phyloP scores from a whole-genome alignment of 2,113 vertebrate species.

The Vombatus ursinus region DNA sequence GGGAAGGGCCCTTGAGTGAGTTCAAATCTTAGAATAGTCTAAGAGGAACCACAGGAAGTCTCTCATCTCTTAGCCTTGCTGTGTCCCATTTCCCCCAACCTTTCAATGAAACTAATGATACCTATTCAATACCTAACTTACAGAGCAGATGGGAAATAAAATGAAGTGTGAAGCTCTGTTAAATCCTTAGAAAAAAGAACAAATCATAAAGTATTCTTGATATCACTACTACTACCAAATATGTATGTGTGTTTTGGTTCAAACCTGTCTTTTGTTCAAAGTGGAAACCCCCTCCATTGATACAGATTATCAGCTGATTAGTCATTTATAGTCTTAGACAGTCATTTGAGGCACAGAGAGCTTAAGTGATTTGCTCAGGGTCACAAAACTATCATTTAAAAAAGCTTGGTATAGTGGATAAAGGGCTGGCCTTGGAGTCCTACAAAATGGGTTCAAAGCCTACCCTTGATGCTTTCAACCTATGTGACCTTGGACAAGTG shows the following conservation, averaged over 20 bases:
- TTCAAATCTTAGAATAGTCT: not conserved
- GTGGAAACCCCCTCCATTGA: not conserved
- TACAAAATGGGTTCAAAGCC: not conserved
- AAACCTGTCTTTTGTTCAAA: not conserved
- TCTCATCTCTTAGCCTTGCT: not conserved
- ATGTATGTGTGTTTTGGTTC: not conserved
- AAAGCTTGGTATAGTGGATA: not conserved
- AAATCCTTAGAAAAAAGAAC: constrained; percentile 37
- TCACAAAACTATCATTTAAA: not conserved
- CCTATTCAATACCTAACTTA: constrained; percentile 41
- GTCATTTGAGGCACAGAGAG: not conserved
- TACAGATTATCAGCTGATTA: not conserved
- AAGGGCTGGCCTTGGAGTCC: not conserved
- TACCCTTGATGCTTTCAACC: not conserved
- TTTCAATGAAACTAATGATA: constrained; percentile 21
- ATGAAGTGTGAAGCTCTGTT: constrained; percentile 14
- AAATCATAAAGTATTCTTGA: not conserved
- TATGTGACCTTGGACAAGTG: not conserved
- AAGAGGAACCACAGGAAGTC: not conserved
- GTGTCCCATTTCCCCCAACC: not conserved
- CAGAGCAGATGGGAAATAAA: constrained; percentile 41
- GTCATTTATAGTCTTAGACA: not conserved
- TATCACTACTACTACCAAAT: constrained; percentile 13
- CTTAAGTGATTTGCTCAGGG: not conserved
- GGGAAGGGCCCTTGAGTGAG: not conserved